These are phyloP conservation scores for Tinea pellionella DNA, from an alignment of 2,888 invertebrate species.

Conservation along the genomic window DNA sequence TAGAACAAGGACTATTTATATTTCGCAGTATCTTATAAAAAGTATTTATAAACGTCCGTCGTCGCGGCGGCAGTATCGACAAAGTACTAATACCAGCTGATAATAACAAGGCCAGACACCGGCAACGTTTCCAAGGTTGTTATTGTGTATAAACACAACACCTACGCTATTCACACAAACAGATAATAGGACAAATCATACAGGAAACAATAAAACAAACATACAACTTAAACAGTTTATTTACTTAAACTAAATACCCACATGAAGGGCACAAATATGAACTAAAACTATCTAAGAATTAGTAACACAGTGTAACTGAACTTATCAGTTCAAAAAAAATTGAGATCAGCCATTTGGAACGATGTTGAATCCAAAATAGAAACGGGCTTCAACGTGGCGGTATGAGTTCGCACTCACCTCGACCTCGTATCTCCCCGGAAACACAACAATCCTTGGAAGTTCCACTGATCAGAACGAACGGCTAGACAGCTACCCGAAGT, in stretches of 20 bases:
- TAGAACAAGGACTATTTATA: no score
- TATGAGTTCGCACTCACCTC: slow-evolving; percentile 16
- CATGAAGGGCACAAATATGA: not conserved
- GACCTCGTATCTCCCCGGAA: not conserved
- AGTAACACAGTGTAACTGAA: slow-evolving; percentile 18
- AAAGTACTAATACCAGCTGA: slow-evolving; percentile 6
- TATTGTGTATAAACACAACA: slow-evolving; percentile 42
- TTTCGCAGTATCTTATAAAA: no score
- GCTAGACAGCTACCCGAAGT: slow-evolving; percentile 30
- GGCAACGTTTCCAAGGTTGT: slow-evolving; percentile 46
- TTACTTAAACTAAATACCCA: slow-evolving; percentile 3
- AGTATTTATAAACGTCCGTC: not conserved
- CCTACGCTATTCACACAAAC: not conserved
- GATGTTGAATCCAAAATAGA: slow-evolving; percentile 44
- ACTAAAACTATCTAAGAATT: slow-evolving; percentile 17
- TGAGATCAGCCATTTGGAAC: slow-evolving; percentile 59
- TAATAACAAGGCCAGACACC: slow-evolving; percentile 27
- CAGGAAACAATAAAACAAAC: not conserved
- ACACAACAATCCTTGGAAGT: slow-evolving; percentile 36
- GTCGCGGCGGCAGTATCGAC: no score
- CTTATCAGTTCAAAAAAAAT: slow-evolving; percentile 21
- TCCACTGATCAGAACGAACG: slow-evolving; percentile 53
- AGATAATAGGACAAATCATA: not conserved
- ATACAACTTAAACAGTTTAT: not conserved
- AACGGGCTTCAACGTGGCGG: slow-evolving; percentile 15